Evolutionary conservation across 2,888 invertebrate species (phyloP).

Genomic region (Diarsia mendica): DNA sequence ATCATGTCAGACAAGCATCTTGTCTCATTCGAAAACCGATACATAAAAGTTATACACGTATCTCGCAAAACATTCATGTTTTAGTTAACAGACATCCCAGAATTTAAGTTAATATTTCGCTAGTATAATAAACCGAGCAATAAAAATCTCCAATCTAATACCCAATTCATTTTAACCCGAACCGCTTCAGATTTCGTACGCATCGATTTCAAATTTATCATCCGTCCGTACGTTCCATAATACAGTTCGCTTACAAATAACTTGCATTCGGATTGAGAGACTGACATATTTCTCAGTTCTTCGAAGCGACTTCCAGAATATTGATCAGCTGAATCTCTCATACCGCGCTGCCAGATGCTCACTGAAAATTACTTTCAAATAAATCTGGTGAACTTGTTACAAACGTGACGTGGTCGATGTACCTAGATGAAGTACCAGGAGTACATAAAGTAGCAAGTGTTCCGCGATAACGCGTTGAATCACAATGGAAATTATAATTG

Average conservation of each 20-base stretch:
- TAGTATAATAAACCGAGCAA: constrained; percentile 42
- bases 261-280: constrained; percentile 83
- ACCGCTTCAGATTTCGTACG: constrained; percentile 61
- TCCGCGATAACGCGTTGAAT: constrained; percentile 70
- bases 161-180: constrained; percentile 61
- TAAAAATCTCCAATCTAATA: constrained; percentile 61
- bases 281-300: constrained; percentile 88
- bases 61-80: constrained; percentile 27
- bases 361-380: constrained; percentile 89
- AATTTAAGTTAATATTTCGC: constrained; percentile 42
- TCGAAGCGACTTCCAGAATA: constrained; percentile 86
- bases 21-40: neutral
- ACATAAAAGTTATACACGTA: neutral
- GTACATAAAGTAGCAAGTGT: constrained; percentile 14
- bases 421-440: constrained; percentile 10
- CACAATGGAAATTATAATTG: constrained; percentile 75
- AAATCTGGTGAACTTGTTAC: constrained; percentile 84
- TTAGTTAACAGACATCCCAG: constrained; percentile 15
- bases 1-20: neutral
- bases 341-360: constrained; percentile 89
- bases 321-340: constrained; percentile 89
- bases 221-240: constrained; percentile 68
- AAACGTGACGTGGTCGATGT: constrained; percentile 67
- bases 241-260: constrained; percentile 77
- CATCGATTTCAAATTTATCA: constrained; percentile 69